Conservation (phyloP, 1,140 invertebrate genomes). For the Ridgeia piscesae region DNA sequence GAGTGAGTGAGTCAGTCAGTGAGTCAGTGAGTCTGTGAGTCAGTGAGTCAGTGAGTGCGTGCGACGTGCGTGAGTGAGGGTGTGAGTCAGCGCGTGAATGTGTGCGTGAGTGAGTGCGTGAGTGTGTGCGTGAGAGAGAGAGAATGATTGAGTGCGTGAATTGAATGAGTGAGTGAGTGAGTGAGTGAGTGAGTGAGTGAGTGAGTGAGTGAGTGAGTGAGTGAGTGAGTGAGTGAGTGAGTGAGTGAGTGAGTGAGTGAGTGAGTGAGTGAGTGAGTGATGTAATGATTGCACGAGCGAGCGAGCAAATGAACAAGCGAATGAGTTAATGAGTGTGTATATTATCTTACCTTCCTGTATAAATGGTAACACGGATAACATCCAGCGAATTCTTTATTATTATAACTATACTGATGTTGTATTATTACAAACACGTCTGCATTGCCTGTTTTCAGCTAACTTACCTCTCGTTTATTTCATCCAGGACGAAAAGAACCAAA, state of each 20-base stretch:
- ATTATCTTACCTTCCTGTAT: too few species aligned
- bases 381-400: neutral
- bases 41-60: conserved; percentile 13
- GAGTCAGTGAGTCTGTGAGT: conserved; percentile 6
- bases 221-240: conserved; percentile 20
- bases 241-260: conserved; percentile 19
- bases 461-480: conserved; percentile 4
- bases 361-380: neutral
- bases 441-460: neutral
- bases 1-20: conserved; percentile 19
- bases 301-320: neutral
- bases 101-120: too few species aligned
- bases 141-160: too few species aligned
- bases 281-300: conserved; percentile 9
- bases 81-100: too few species aligned
- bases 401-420: neutral
- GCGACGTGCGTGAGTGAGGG: too few species aligned
- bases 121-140: too few species aligned
- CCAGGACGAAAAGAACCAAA: conserved; percentile 27
- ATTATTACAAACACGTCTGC: neutral
- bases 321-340: neutral
- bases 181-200: conserved; percentile 21
- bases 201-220: neutral
- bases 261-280: conserved; percentile 10
- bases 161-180: conserved; percentile 16